Conservation (phyloP, 2,888 invertebrate species). For the Leptinotarsa rubiginosa region DNA sequence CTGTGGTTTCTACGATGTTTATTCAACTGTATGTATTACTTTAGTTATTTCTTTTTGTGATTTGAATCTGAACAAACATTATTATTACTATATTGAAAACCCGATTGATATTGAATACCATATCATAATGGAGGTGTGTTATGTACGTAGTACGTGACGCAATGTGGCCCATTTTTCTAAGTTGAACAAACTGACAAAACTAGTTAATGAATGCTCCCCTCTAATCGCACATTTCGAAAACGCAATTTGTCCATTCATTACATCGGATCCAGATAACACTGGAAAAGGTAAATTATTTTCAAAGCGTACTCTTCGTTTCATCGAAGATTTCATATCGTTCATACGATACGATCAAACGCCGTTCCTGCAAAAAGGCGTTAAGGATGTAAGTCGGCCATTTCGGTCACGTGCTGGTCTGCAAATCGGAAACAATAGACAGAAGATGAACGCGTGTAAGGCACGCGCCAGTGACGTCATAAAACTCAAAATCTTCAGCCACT, state of each 20-base stretch:
- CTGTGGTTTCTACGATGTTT: no score
- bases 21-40: no score
- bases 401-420: constrained; percentile 59
- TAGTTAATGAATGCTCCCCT: not conserved
- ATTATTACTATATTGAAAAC: no score
- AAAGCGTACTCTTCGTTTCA: constrained; percentile 5
- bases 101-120: no score
- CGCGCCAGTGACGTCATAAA: constrained; percentile 60
- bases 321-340: not conserved
- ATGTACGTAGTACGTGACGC: no score
- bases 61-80: no score
- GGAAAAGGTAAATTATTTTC: constrained; percentile 4
- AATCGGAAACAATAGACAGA: constrained; percentile 61
- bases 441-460: constrained; percentile 58
- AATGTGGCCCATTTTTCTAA: no score
- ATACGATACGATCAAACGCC: constrained; percentile 24
- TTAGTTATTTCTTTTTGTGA: no score
- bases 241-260: constrained; percentile 11
- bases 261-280: constrained; percentile 9
- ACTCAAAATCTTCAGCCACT: constrained; percentile 56
- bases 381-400: constrained; percentile 56
- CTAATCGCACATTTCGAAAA: not conserved
- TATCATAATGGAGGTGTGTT: no score
- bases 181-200: not conserved
- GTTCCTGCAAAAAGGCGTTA: constrained; percentile 49